Base-by-base conservation (phyloP, 2,797 vertebrate species). In the Darevskia nairensis region DNA sequence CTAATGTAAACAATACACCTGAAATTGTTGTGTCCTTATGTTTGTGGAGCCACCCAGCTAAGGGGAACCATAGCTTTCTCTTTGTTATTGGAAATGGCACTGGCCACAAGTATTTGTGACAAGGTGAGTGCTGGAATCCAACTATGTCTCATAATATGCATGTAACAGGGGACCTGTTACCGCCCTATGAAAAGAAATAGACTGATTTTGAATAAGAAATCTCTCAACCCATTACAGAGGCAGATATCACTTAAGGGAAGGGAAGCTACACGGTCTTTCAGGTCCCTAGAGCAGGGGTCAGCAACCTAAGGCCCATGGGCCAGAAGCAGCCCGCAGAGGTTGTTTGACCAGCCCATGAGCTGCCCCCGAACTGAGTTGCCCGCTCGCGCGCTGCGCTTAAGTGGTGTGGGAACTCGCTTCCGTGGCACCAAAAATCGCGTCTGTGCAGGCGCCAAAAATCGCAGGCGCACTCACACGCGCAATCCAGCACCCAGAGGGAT, bases 81-180 rank as follows among this genome's bases (percentile, higher is more conserved):
- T 46, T 21, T 86, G 83, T 29, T 13, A 1, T 59, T 93, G 89
- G 76, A 80, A 92, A 89, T 2, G 87, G 68, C 1, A 3, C 81
- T 41, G 69, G 81, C 25, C 4, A 86, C 86, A 64, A 35, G 1
- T 1, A 35, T 68, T 88, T 64, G 1, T 50, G 44, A 50, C 41
- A 74, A 35, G 6, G 15, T 41, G 3, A 69, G 82, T 13, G 77
- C 71, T 83, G 89, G 0, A 29, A 72, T 79, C 72, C 21, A 29
- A 61, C 80, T 84, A 86, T 55, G 69, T 39, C 19, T 4, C 72
- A 32, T 74, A 50, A 74, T 32, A n/a, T 88, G 39, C 71, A n/a
- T 89, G 35, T 59, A 85, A 41, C 75, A 83, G 71, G 21, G 23
- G 83, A 78, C 44, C 88, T 69, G 89, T 68, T 78, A 85, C 32